Conservation (phyloP, 2,113 vertebrate species). For the Microtus richardsoni region DNA sequence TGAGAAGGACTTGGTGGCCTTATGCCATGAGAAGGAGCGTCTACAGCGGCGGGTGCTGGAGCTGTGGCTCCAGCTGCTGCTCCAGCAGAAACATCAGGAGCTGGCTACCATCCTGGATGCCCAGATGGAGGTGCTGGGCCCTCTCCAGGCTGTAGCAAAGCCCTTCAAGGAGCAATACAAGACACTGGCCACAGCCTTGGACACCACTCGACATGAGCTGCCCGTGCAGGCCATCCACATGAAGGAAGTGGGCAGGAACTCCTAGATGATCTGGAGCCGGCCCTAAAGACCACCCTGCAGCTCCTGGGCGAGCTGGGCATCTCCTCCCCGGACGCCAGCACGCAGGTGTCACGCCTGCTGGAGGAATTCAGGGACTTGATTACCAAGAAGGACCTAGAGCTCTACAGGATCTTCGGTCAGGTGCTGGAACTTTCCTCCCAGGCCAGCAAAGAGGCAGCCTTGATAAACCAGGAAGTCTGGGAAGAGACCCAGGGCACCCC, state of each 20-base stretch:
- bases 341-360: constrained; percentile 34
- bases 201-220: constrained; percentile 90
- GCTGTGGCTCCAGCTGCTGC: constrained; percentile 83
- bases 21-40: constrained; percentile 85
- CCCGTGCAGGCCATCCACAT: constrained; percentile 90
- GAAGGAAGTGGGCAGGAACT: constrained; percentile 84
- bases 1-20: constrained; percentile 85
- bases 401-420: constrained; percentile 83
- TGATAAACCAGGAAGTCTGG: constrained; percentile 81
- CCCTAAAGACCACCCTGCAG: constrained; percentile 70
- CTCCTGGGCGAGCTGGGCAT: constrained; percentile 79
- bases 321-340: neutral
- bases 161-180: constrained; percentile 89
- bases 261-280: constrained; percentile 82
- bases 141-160: constrained; percentile 81
- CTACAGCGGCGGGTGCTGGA: constrained; percentile 79
- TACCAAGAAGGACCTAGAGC: constrained; percentile 70
- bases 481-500: constrained; percentile 79
- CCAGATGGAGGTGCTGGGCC: constrained; percentile 89
- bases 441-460: constrained; percentile 86
- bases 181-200: constrained; percentile 89
- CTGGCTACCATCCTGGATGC: constrained; percentile 84
- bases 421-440: constrained; percentile 87
- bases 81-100: constrained; percentile 83
- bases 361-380: constrained; percentile 72